Conservation (phyloP, 1,140 invertebrate genomes). For the Chironomus tepperi region DNA sequence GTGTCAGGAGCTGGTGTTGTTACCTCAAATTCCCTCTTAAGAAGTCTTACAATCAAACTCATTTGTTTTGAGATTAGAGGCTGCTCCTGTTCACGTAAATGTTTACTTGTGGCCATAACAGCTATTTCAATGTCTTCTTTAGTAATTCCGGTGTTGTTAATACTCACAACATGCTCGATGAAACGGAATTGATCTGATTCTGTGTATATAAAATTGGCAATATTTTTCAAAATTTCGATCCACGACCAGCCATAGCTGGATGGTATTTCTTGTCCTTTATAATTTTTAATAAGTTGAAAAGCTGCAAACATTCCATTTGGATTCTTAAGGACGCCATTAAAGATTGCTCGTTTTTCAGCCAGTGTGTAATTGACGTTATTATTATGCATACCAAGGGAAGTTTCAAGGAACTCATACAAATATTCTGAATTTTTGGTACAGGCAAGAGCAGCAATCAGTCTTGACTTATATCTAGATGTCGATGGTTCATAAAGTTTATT, state of each 20-base stretch:
- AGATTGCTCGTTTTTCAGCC: not conserved
- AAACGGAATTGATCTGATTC: not conserved
- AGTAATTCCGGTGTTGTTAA: not conserved
- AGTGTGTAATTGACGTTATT: not conserved
- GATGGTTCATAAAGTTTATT: not conserved
- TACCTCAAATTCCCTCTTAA: not conserved
- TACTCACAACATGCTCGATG: not conserved
- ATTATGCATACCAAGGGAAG: not conserved
- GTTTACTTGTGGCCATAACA: not conserved
- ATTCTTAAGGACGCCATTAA: not conserved
- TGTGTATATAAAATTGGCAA: not conserved
- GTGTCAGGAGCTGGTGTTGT: too few species aligned
- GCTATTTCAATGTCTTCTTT: not conserved
- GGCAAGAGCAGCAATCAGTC: not conserved
- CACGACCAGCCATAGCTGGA: not conserved
- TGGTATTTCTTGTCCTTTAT: not conserved
- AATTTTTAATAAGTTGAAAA: not conserved
- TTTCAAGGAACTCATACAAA: not conserved
- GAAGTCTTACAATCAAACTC: not conserved
- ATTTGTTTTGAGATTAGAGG: not conserved
- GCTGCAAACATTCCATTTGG: not conserved
- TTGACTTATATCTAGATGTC: not conserved
- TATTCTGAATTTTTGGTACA: not conserved
- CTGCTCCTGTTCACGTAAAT: not conserved
- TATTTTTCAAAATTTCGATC: not conserved